Percentiles rank a stretch among this genome's conserved stretches.
These are phyloP conservation scores for Prenolepis imparis DNA, from an alignment of 2,888 invertebrate genomes.

Conservation along the genomic window DNA sequence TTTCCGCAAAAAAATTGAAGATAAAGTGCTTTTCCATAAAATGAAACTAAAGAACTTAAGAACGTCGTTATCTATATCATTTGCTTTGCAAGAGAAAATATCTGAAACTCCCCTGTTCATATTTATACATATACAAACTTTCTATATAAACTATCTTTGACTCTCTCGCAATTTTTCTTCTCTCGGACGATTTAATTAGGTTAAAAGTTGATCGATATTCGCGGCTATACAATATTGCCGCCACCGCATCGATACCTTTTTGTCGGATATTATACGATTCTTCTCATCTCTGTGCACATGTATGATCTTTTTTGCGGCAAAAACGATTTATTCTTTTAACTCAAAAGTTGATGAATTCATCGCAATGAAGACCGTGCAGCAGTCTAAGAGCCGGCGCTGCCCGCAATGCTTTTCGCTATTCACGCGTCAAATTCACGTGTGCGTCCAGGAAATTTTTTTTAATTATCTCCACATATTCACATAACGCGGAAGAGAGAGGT, in stretches of 20 bases:
- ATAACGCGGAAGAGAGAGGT: conserved; percentile 1
- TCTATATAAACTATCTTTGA: not conserved
- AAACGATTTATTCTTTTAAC: conserved; percentile 1
- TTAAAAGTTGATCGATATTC: conserved; percentile 24
- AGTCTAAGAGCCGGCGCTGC: conserved; percentile 22
- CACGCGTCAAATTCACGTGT: conserved; percentile 40
- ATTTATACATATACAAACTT: too few species aligned
- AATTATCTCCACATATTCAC: conserved; percentile 41
- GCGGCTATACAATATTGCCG: not conserved
- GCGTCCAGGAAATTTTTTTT: conserved; percentile 32
- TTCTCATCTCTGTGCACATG: not conserved
- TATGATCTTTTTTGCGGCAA: not conserved
- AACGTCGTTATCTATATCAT: conserved; percentile 14
- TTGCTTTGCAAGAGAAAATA: not conserved
- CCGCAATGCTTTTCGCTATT: conserved; percentile 42
- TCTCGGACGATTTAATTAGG: conserved; percentile 24
- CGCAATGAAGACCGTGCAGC: conserved; percentile 52
- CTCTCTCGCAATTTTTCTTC: not conserved
- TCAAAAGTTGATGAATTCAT: conserved; percentile 53
- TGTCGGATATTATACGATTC: not conserved
- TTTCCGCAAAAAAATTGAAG: not conserved
- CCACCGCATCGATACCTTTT: not conserved
- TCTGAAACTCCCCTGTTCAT: not conserved
- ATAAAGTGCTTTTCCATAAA: not conserved
- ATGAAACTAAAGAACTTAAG: conserved; percentile 24